These are phyloP conservation scores for Folsomia candida DNA, from an alignment of 2,888 invertebrate species.

Conservation along the genomic window DNA sequence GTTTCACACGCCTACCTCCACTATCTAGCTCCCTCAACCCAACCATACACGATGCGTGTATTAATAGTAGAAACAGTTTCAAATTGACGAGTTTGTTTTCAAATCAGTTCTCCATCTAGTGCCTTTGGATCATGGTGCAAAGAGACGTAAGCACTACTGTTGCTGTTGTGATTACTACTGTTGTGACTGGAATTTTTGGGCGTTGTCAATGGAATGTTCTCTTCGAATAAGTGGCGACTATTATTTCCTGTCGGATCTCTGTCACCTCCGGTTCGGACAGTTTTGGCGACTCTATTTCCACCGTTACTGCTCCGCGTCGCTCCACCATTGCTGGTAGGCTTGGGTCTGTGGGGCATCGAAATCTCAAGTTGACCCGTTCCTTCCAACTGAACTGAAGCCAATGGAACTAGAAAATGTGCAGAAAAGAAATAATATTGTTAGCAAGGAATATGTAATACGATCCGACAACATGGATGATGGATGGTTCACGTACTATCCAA, in stretches of 20 bases:
- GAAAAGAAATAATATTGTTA: not conserved
- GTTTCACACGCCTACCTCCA: too few relatives aligned
- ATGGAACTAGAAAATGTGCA: slow-evolving; percentile 56
- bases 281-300: slow-evolving; percentile 27
- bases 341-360: slow-evolving; percentile 56
- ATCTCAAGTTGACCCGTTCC: slow-evolving; percentile 63
- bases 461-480: too few relatives aligned
- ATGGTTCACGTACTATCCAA: slow-evolving; percentile 62
- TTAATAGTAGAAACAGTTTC: too few relatives aligned
- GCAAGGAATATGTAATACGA: not conserved
- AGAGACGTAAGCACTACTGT: slow-evolving; percentile 30
- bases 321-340: slow-evolving; percentile 52
- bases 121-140: slow-evolving; percentile 30
- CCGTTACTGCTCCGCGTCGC: slow-evolving; percentile 33
- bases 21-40: too few relatives aligned
- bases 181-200: slow-evolving; percentile 25
- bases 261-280: slow-evolving; percentile 3
- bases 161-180: slow-evolving; percentile 15
- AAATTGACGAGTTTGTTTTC: not conserved
- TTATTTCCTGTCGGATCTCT: slow-evolving; percentile 29
- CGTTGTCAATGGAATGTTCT: slow-evolving; percentile 44
- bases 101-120: slow-evolving; percentile 30
- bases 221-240: slow-evolving; percentile 30
- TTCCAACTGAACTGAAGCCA: slow-evolving; percentile 70
- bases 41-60: too few relatives aligned